Evolutionary conservation across 1,140 invertebrate species (phyloP), one percentile per base, ranked within the genome.

Genomic region (Halyomorpha halys): DNA sequence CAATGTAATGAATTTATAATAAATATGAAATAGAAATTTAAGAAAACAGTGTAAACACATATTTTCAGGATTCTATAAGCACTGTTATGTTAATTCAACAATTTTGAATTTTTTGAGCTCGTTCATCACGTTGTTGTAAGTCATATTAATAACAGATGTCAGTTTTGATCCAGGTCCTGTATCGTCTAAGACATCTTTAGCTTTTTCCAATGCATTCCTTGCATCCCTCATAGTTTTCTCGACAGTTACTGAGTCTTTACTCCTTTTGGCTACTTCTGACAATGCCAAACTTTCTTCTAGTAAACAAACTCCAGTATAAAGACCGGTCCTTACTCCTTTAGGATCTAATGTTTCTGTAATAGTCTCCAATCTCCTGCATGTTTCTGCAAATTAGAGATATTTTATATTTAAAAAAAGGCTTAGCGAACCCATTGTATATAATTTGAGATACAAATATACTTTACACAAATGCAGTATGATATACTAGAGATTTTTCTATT

Each of bases 291-390:
- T 53, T 53, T 53, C n/a, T 53, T 53, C 51, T n/a, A 53, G 19
- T 21, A 53, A 13, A 23, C 51, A 53, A n/a, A 53, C 51, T 53
- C 51, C 51, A 2, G 21, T 19, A 23, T 53, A 53, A 14, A 53
- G 21, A 14, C 51, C 19, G 4, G 51, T 53, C 19, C 51, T 53
- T 19, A 21, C 13, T 21, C 51, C 51, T 3, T 6, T 23, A 3
- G 51, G 51, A 13, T 53, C 51, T 23, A 53, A 53, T n/a, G 51
- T 11, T 18, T 53, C 19, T 19, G 21, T 53, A 23, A 53, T 53
- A 3, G 11, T 21, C 16, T 19, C 19, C n/a, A 53, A 21, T 23
- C 51, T 53, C 13, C 51, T 53, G 19, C 51, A 53, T 53, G 21
- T 19, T 19, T 23, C 51, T 53, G 45, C 27, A 30, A 30, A 4